Evolutionary conservation across 2,113 vertebrate genomes (phyloP).

Genomic region (Neodontobutis hainanensis): DNA sequence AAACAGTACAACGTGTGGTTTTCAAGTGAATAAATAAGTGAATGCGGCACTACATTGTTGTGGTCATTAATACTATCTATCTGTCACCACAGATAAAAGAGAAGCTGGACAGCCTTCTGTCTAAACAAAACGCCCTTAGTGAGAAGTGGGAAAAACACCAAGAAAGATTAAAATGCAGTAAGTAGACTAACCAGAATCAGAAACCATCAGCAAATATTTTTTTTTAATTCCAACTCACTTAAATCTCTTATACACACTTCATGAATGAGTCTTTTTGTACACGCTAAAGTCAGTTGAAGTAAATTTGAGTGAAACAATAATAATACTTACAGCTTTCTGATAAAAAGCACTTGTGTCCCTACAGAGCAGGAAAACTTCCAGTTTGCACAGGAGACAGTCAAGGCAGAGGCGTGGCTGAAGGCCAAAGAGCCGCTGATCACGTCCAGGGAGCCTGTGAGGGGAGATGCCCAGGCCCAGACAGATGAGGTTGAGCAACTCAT

Average conservation of each 20-base stretch:
- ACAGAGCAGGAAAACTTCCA: conserved; percentile 87
- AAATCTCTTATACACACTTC: background rate
- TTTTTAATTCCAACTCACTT: conserved; percentile 10
- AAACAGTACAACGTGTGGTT: conserved; percentile 1
- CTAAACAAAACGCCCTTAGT: conserved; percentile 85
- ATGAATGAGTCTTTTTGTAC: background rate
- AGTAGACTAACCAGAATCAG: conserved; percentile 49
- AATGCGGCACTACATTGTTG: conserved; percentile 9
- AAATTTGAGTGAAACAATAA: background rate
- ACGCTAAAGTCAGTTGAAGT: background rate
- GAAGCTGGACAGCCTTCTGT: conserved; percentile 87
- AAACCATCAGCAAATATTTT: background rate
- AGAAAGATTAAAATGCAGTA: conserved; percentile 87
- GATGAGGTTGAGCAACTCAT: conserved; percentile 94
- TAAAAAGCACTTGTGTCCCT: conserved; percentile 27
- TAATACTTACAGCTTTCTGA: background rate
- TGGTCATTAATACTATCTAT: conserved; percentile 28
- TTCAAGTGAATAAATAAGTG: background rate
- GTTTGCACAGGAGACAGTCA: conserved; percentile 85
- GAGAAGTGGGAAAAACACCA: conserved; percentile 91
- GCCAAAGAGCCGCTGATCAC: conserved; percentile 86
- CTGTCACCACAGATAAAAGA: conserved; percentile 83
- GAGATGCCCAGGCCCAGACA: conserved; percentile 81
- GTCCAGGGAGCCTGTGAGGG: conserved; percentile 70
- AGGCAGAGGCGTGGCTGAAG: conserved; percentile 88